These are phyloP conservation scores for Halocaridina rubra DNA, from an alignment of 2,888 invertebrate genomes.

Conservation along the genomic window DNA sequence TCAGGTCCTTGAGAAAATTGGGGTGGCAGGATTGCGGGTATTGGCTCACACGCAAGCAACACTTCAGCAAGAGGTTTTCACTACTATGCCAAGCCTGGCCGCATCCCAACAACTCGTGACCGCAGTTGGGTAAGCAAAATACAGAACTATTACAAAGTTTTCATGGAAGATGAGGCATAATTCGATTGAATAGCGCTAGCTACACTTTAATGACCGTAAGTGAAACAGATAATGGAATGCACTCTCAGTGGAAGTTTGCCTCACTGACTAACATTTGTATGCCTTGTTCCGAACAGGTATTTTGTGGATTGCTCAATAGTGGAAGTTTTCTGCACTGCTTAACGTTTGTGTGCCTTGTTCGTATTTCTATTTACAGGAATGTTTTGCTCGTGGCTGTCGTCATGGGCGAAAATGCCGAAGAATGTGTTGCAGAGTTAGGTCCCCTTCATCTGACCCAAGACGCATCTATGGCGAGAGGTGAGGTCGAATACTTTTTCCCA, in stretches of 20 bases:
- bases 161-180: too few species aligned
- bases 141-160: too few species aligned
- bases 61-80: slow-evolving; percentile 31
- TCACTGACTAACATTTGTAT: too few species aligned
- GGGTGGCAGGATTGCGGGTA: slow-evolving; percentile 39
- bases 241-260: too few species aligned
- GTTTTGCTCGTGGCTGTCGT: slow-evolving; percentile 48
- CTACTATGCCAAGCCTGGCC: slow-evolving; percentile 34
- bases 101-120: slow-evolving; percentile 12
- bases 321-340: not conserved
- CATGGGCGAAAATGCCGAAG: slow-evolving; percentile 32
- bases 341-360: not conserved
- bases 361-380: not conserved
- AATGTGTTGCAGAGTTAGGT: slow-evolving; percentile 15
- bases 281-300: not conserved
- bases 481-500: slow-evolving; percentile 56
- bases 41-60: slow-evolving; percentile 54
- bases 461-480: slow-evolving; percentile 24
- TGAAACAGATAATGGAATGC: too few species aligned
- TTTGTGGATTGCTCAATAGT: not conserved
- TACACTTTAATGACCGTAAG: too few species aligned
- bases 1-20: slow-evolving; percentile 51
- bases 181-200: too few species aligned
- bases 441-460: slow-evolving; percentile 46
- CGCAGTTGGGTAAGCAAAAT: slow-evolving; percentile 11